These are phyloP conservation scores for Tympanuchus pallidicinctus DNA, from an alignment of 2,113 vertebrate genomes.

Conservation along the genomic window DNA sequence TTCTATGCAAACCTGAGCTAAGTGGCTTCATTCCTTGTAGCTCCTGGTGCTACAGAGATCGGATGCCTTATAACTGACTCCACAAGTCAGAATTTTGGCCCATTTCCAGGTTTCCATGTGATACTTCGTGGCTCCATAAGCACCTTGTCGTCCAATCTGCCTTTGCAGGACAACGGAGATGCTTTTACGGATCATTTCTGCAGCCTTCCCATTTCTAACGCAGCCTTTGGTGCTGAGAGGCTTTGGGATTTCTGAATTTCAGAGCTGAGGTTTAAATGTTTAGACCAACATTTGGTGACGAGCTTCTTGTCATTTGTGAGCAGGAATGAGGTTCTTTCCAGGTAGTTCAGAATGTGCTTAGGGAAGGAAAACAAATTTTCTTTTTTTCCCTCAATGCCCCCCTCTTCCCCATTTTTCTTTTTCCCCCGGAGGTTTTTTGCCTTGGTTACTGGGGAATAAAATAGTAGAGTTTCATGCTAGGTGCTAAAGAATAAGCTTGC, in stretches of 20 bases:
- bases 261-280: background rate
- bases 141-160: background rate
- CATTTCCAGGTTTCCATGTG: background rate
- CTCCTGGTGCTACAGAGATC: background rate
- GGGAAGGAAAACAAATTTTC: background rate
- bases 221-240: background rate
- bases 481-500: background rate
- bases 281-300: background rate
- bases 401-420: accelerated
- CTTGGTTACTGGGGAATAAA: background rate
- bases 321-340: background rate
- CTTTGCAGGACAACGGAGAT: background rate
- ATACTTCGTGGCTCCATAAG: background rate
- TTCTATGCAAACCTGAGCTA: accelerated
- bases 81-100: background rate
- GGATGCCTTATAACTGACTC: background rate
- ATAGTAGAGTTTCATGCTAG: background rate
- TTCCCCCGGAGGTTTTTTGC: background rate
- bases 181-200: background rate
- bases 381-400: too few species aligned
- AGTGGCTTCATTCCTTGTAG: background rate
- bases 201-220: background rate
- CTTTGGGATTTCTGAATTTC: background rate
- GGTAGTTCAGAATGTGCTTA: background rate
- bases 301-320: background rate